Evolutionary conservation across 2,113 vertebrate species (phyloP).

Genomic region (Ceyx margarethae): DNA sequence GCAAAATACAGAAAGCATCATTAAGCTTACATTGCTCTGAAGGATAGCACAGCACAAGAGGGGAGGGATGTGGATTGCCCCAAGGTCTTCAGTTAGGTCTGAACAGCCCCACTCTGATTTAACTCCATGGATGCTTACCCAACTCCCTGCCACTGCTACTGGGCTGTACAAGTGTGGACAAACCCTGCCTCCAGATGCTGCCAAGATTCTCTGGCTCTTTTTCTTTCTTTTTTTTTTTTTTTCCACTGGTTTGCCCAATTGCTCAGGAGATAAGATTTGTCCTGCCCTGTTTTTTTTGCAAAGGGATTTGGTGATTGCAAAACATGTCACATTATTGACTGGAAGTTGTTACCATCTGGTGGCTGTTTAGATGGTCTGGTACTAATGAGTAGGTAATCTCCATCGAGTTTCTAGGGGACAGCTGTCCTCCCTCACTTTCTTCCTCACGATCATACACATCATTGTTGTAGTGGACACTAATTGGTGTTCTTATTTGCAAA

Average conservation of each 20-base stretch:
- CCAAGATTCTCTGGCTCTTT: background rate
- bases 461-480: background rate
- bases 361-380: slow-evolving; percentile 20
- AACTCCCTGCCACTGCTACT: background rate
- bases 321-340: slow-evolving; percentile 35
- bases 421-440: background rate
- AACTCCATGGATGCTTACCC: accelerated
- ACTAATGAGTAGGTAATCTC: slow-evolving; percentile 39
- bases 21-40: background rate
- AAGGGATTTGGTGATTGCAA: slow-evolving; percentile 58
- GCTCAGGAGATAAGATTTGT: background rate
- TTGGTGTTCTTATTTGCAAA: background rate
- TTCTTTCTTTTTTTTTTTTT: background rate
- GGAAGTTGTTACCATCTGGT: slow-evolving; percentile 55
- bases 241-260: background rate
- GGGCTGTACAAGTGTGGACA: background rate
- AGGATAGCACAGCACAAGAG: accelerated
- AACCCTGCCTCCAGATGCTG: background rate
- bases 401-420: background rate
- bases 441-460: background rate
- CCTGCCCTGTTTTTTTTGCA: slow-evolving; percentile 31
- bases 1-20: background rate
- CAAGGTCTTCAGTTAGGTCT: background rate
- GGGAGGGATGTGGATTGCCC: background rate
- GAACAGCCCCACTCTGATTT: background rate